A percentile compares a stretch with the other conserved stretches of the same genome.
phyloP scores from a whole-genome alignment of 2,797 vertebrate genomes.

The Hephaestus fuliginosus region DNA sequence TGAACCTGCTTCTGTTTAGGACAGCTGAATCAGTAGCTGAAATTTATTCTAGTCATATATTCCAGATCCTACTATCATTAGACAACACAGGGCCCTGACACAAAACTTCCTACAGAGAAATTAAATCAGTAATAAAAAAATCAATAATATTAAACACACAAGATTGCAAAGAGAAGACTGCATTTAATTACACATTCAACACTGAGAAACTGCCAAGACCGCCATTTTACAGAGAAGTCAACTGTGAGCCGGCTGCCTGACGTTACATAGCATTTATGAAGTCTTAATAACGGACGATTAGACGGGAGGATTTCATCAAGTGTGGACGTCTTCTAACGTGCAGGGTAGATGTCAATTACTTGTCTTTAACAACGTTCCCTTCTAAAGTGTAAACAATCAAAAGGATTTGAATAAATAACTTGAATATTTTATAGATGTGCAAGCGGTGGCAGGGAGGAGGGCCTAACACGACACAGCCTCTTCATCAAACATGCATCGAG shows the following conservation, averaged over 20 bases:
- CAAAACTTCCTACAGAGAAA: no score
- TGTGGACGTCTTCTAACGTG: background rate
- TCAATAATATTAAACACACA: background rate
- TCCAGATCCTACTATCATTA: background rate
- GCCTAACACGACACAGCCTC: background rate
- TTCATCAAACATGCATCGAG: background rate
- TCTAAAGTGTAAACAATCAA: background rate
- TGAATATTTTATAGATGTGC: background rate
- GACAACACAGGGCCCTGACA: background rate
- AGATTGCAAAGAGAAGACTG: background rate
- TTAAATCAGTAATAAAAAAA: no score
- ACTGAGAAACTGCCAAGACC: background rate
- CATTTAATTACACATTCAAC: slow-evolving; percentile 2
- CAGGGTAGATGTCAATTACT: background rate
- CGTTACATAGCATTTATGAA: background rate
- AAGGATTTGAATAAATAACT: background rate
- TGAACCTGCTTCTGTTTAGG: background rate
- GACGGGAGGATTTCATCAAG: background rate
- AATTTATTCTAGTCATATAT: background rate
- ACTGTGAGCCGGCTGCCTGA: background rate
- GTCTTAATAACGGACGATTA: background rate
- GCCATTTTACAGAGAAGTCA: background rate
- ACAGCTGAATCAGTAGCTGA: background rate
- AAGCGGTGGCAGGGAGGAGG: background rate
- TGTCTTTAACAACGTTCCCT: background rate